Conservation (phyloP, 2,797 vertebrate species). For the Hydrolagus colliei region DNA sequence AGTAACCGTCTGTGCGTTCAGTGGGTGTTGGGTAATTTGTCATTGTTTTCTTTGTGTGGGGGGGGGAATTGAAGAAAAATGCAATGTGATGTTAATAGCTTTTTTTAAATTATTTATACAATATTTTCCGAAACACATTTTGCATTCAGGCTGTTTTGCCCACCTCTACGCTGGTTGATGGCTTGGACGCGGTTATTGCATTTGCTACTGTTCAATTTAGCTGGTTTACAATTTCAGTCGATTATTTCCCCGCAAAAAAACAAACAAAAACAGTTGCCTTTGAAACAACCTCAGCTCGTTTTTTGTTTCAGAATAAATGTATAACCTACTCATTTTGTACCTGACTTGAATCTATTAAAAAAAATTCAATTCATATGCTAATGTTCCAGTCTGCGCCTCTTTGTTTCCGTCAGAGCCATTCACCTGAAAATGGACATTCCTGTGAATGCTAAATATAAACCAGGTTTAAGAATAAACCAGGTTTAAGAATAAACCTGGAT, state of each 20-base stretch:
- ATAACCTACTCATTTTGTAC: slow-evolving; percentile 8
- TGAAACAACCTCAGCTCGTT: not conserved
- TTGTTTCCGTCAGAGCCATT: too few species aligned
- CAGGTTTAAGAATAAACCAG: too few species aligned
- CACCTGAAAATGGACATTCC: too few species aligned
- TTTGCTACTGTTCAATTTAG: not conserved
- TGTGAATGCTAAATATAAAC: too few species aligned
- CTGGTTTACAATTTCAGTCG: not conserved
- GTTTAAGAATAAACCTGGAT: too few species aligned
- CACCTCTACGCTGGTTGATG: not conserved
- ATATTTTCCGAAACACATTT: not conserved
- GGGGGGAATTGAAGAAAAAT: not conserved
- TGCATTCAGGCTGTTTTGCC: not conserved
- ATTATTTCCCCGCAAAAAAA: not conserved
- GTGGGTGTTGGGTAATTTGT: not conserved
- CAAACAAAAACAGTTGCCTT: not conserved
- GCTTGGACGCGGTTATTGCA: not conserved
- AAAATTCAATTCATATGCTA: too few species aligned
- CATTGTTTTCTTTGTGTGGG: not conserved
- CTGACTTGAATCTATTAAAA: not conserved
- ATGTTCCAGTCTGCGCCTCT: too few species aligned
- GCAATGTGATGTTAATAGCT: not conserved
- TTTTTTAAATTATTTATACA: slow-evolving; percentile 4
- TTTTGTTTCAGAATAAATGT: slow-evolving; percentile 8
- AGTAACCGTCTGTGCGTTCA: not conserved